Base-by-base conservation (phyloP, 2,113 vertebrate genomes). In the Dromiciops gliroides region DNA sequence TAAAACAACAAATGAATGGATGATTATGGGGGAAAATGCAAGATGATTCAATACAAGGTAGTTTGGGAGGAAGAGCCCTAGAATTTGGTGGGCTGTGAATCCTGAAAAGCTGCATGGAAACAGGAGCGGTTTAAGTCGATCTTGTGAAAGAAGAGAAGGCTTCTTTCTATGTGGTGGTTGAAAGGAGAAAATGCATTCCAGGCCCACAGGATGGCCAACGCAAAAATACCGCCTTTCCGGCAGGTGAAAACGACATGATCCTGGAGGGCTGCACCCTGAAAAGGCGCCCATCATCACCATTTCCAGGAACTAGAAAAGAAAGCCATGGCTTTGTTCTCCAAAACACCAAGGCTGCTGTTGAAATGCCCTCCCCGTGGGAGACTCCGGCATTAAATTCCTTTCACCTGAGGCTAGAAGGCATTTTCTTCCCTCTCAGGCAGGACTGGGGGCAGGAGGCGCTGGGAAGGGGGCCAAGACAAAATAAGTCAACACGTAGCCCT, bases 391-490 rank as follows among this genome's bases (percentile, higher is more conserved):
- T 14, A 37, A 90, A 89, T 0, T 5, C 51, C 53, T 95, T 91
- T 49, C 96, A 91, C 67, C 91, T 67, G 83, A 93, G 94, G 48
- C 51, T 8, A 51, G 89, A 51, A 67, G 93, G 24, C 53, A 91
- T 95, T 95, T 97, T 92, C 89, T 89, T 94, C 95, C 90, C 95
- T 91, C 14, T 44, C 92, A 94, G 96, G 37, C 91, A 14, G 51
- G 75, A 92, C 51, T 26, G 92, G 96, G 92, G 94, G 51, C 47
- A 50, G 93, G 94, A 96, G 26, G 50, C 92, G 50, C 83, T 94
- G 53, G 94, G 83, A 95, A 90, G 83, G 83, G 56, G 95, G 96
- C 93, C 93, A 97, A 96, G 97, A 95, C 90, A 97, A 93, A 11
- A 91, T 51, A 52, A 95, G 51, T 96, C 95, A 90, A 91, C 51